These are phyloP conservation scores for Homarus americanus DNA, from an alignment of 1,140 invertebrate species.

Conservation along the genomic window DNA sequence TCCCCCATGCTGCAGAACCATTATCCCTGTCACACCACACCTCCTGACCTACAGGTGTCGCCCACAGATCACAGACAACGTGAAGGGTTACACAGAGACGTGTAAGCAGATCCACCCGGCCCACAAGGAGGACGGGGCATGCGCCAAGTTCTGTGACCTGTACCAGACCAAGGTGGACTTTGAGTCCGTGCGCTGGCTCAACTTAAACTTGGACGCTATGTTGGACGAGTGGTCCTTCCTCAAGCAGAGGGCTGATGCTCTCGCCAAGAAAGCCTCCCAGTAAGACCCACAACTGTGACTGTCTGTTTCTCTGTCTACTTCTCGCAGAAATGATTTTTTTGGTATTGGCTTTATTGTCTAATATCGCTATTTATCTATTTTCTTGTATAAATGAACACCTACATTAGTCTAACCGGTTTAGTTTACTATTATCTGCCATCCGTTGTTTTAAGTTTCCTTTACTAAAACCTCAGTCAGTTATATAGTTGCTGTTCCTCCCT, in stretches of 20 bases:
- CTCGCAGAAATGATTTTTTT: too few species aligned
- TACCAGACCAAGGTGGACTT: conserved; percentile 57
- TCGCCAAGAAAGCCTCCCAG: conserved; percentile 78
- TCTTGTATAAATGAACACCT: too few species aligned
- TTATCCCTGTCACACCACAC: too few species aligned
- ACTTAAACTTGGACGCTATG: conserved; percentile 34
- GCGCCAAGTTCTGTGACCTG: conserved; percentile 46
- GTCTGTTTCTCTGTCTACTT: neutral
- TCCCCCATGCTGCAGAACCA: too few species aligned
- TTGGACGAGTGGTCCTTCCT: conserved; percentile 53
- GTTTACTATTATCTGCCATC: too few species aligned
- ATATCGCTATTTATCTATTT: neutral
- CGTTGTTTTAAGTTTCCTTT: too few species aligned
- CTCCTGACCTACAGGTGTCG: too few species aligned
- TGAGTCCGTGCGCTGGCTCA: conserved; percentile 40
- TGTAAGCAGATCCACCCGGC: conserved; percentile 58
- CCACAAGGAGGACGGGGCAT: conserved; percentile 38
- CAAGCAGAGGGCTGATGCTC: conserved; percentile 60
- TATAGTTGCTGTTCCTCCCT: neutral
- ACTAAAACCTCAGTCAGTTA: too few species aligned
- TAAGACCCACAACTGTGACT: conserved; percentile 70
- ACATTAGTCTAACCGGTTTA: too few species aligned
- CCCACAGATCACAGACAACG: conserved; percentile 66
- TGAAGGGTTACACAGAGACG: conserved; percentile 35
- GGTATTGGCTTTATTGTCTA: neutral